phyloP scores from a whole-genome alignment of 1,140 invertebrate species.

The Drosophila nannoptera region DNA sequence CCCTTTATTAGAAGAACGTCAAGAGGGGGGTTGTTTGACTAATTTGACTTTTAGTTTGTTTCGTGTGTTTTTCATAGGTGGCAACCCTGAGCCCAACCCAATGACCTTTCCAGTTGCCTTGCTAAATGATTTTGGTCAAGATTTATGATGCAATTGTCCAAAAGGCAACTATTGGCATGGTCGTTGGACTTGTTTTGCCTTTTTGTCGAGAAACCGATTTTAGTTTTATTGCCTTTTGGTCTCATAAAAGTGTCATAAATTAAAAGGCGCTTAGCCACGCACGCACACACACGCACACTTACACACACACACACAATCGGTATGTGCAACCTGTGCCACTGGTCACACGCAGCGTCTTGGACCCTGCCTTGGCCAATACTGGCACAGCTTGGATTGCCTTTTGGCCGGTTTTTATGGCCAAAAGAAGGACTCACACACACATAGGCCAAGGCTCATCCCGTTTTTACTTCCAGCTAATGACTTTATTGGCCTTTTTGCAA shows the following conservation, averaged over 20 bases:
- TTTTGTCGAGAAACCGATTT: constrained; percentile 55
- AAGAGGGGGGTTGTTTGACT: too few relatives aligned
- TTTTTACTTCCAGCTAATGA: constrained; percentile 58
- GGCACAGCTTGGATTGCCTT: constrained; percentile 30
- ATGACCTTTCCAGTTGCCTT: constrained; percentile 41
- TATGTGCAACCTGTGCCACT: constrained; percentile 71
- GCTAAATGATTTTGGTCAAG: constrained; percentile 56
- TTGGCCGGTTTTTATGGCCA: constrained; percentile 53
- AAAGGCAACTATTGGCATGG: constrained; percentile 44
- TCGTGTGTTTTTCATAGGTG: background rate
- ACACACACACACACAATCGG: background rate
- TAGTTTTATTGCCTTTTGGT: constrained; percentile 61
- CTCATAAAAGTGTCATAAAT: constrained; percentile 77
- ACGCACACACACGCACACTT: constrained; percentile 21
- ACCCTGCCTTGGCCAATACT: constrained; percentile 38
- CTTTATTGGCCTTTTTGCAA: constrained; percentile 70
- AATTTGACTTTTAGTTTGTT: too few relatives aligned
- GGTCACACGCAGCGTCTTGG: constrained; percentile 69
- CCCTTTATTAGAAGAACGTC: too few relatives aligned
- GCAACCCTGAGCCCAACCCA: constrained; percentile 12
- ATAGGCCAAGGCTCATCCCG: background rate
- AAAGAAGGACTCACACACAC: constrained; percentile 14
- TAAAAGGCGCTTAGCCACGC: constrained; percentile 63
- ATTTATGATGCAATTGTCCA: constrained; percentile 69
- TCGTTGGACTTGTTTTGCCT: constrained; percentile 50